Conservation (phyloP, 2,888 invertebrate genomes). For the Neria commutata region DNA sequence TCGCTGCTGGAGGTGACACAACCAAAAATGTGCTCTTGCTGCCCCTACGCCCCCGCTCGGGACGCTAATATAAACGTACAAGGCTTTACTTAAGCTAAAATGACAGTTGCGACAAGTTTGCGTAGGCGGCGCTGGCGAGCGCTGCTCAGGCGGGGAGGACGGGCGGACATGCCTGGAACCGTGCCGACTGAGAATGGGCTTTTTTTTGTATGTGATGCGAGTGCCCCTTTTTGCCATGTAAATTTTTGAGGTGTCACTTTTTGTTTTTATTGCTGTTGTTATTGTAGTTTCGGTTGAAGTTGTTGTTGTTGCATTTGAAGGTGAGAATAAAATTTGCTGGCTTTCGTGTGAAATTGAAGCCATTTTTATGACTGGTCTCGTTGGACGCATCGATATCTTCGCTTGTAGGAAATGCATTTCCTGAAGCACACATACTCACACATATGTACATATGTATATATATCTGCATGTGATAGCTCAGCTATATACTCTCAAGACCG, state of each 20-base stretch:
- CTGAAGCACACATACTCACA: not conserved
- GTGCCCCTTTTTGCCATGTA: no score
- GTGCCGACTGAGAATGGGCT: slow-evolving; percentile 16
- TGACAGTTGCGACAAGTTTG: slow-evolving; percentile 60
- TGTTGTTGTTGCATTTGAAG: slow-evolving; percentile 32
- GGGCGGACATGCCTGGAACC: slow-evolving; percentile 24
- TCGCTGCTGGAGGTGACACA: no score
- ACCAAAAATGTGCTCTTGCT: no score
- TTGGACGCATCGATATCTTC: no score
- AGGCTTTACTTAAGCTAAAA: slow-evolving; percentile 58
- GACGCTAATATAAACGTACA: slow-evolving; percentile 61
- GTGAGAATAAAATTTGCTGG: slow-evolving; percentile 56
- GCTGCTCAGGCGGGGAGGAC: no score
- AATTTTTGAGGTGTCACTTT: slow-evolving; percentile 31
- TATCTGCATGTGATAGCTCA: not conserved
- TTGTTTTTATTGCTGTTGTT: slow-evolving; percentile 19
- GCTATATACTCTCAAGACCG: not conserved
- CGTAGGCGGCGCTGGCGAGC: slow-evolving; percentile 57
- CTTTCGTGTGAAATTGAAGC: slow-evolving; percentile 52
- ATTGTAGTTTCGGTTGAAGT: slow-evolving; percentile 20
- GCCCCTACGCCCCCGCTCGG: no score
- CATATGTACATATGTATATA: not conserved
- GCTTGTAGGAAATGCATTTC: not conserved
- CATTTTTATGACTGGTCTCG: slow-evolving; percentile 42
- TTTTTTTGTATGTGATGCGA: no score